Base-by-base conservation (phyloP, 2,797 vertebrate species). In the Sciaenops ocellatus region DNA sequence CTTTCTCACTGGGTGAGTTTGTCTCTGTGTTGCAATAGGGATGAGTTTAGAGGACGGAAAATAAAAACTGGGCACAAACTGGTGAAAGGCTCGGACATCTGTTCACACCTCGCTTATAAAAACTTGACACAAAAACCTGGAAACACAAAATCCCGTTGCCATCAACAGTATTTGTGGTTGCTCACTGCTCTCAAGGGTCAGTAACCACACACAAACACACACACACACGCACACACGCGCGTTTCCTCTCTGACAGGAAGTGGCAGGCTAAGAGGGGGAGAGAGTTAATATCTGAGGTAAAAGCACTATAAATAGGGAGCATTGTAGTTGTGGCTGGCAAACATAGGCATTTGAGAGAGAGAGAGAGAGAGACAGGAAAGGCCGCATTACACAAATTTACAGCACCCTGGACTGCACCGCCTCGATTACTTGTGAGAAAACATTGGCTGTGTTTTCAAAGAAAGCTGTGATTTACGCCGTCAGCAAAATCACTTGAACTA, bases 261-360 rank as follows among this genome's bases (percentile, higher is more conserved):
- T 84, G 63, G 82, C 73, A 62, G 69, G 83, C 83, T 61, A 67
- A 87, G 86, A 76, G 3, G 86, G 79, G 79, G 77, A 88, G 85
- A 79, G 89, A 88, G 84, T 92, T 91, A 93, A 94, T 94, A 92
- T 92, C 89, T 87, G 90, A 92, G 80, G 86, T 90, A 87, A 89
- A 88, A 80, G 70, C 4, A 1, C 93, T 94, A 94, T 94, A 94
- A 95, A 95, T 94, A 95, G 93, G 79, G 77, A 84, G 87, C 81
- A 93, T 93, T 93, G 94, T 94, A 87, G 85, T 79, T 79, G 62
- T 10, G 75, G 78, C 78, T 87, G 89, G 83, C 83, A 77, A 82
- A 86, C 28, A 66, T 56, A 77, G 92, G 90, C 80, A 55, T 38
- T 66, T 55, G 80, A 67, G 80, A 81, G 77, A 84, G 76, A 65